phyloP scores from a whole-genome alignment of 2,888 invertebrate genomes.

The Ophion obscuratus region DNA sequence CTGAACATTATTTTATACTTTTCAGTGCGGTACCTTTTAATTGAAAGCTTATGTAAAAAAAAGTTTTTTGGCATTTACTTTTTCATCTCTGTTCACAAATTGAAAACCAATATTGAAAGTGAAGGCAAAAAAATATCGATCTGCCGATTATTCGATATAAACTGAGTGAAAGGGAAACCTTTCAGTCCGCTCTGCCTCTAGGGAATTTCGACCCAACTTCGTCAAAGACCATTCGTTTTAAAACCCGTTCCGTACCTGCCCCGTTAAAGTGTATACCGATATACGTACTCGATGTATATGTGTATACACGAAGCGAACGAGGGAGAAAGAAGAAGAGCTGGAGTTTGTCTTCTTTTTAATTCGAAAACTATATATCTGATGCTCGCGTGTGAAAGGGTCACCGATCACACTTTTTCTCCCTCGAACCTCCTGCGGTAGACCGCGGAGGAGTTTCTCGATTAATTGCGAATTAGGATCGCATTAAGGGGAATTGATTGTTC shows the following conservation, averaged over 20 bases:
- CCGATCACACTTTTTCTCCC: conserved; percentile 57
- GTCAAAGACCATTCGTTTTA: conserved; percentile 49
- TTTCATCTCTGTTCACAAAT: not conserved
- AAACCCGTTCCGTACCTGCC: conserved; percentile 61
- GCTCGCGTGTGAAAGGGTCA: conserved; percentile 64
- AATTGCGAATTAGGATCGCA: conserved; percentile 66
- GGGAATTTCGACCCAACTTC: conserved; percentile 40
- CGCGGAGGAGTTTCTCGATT: conserved; percentile 56
- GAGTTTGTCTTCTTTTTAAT: conserved; percentile 29
- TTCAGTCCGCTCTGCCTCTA: conserved; percentile 22
- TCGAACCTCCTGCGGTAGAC: conserved; percentile 42
- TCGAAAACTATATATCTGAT: conserved; percentile 53
- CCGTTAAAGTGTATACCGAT: conserved; percentile 44
- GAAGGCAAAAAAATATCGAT: conserved; percentile 22
- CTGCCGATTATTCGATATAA: conserved; percentile 25
- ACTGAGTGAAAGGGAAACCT: conserved; percentile 28
- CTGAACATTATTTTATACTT: no score
- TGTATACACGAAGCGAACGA: not conserved
- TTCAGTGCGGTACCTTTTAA: no score
- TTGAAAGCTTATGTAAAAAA: no score
- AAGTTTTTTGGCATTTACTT: no score
- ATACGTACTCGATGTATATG: conserved; percentile 6
- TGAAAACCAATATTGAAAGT: not conserved
- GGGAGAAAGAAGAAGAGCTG: not conserved
- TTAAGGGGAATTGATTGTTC: conserved; percentile 65